phyloP scores from a whole-genome alignment of 2,888 invertebrate genomes.

The Camponotus fellah region DNA sequence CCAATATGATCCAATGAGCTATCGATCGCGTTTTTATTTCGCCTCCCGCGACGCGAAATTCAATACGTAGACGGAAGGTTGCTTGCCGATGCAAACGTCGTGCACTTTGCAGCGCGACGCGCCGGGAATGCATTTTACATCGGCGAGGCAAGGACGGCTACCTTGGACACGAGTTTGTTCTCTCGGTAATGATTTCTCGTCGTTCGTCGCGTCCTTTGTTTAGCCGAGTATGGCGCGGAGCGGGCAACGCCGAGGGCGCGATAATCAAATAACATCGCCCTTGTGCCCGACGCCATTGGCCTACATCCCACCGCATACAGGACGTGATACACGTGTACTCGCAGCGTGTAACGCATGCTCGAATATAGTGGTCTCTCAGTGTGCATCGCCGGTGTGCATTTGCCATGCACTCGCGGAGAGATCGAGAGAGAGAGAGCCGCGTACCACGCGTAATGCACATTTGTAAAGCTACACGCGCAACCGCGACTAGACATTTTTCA shows the following conservation, averaged over 20 bases:
- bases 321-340: slow-evolving; percentile 75
- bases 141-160: slow-evolving; percentile 15
- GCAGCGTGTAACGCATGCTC: slow-evolving; percentile 77
- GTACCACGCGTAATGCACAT: slow-evolving; percentile 69
- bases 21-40: slow-evolving; percentile 21
- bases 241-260: slow-evolving; percentile 56
- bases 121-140: slow-evolving; percentile 13
- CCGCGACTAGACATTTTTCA: slow-evolving; percentile 67
- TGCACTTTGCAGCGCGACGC: background rate
- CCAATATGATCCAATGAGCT: slow-evolving; percentile 12
- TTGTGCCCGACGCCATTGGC: slow-evolving; percentile 72
- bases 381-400: slow-evolving; percentile 68
- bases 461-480: slow-evolving; percentile 70
- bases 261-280: slow-evolving; percentile 73
- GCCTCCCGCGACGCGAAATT: background rate
- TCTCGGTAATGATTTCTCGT: slow-evolving; percentile 48
- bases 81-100: slow-evolving; percentile 1
- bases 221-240: background rate
- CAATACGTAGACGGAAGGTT: background rate
- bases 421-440: slow-evolving; percentile 7
- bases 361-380: slow-evolving; percentile 72
- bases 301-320: slow-evolving; percentile 69
- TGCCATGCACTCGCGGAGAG: slow-evolving; percentile 57
- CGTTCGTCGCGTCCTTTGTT: slow-evolving; percentile 44
- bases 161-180: slow-evolving; percentile 32